A percentile compares a stretch with the other conserved stretches of the same genome.
Evolutionary conservation across 2,113 vertebrate genomes (phyloP).

Genomic region (Catharus bicknelli): DNA sequence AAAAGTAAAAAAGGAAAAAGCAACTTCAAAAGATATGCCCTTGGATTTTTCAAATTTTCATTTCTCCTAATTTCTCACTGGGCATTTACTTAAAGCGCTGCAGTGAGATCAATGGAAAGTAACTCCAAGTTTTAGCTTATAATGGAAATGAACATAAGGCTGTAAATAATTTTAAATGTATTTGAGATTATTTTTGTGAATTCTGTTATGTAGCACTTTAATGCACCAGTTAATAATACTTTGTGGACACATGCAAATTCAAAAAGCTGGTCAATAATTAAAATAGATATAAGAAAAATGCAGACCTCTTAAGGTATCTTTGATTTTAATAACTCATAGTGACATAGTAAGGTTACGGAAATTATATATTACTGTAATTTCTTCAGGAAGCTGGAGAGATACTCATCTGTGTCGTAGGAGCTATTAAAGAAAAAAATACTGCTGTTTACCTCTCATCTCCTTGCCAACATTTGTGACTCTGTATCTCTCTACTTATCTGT

Average conservation of each 20-base stretch:
- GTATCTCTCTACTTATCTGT: not conserved
- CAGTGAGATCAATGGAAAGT: conserved; percentile 1
- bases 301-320: not conserved
- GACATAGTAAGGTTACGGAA: not conserved
- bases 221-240: not conserved
- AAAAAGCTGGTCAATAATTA: not conserved
- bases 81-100: not conserved
- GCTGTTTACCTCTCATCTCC: not conserved
- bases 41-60: not conserved
- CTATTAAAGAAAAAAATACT: not conserved
- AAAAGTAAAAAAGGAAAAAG: not conserved
- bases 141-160: not conserved
- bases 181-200: not conserved
- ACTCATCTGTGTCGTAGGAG: not conserved
- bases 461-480: not conserved
- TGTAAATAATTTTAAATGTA: not conserved
- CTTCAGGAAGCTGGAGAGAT: not conserved
- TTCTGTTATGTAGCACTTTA: not conserved
- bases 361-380: not conserved
- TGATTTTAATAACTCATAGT: not conserved
- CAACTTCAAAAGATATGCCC: not conserved
- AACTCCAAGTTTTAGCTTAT: not conserved
- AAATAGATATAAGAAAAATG: not conserved
- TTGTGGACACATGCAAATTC: not conserved
- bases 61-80: conserved; percentile 25